Percentiles rank a stretch among this genome's conserved stretches.
phyloP scores from a whole-genome alignment of 2,797 vertebrate species.

The Allobates femoralis region DNA sequence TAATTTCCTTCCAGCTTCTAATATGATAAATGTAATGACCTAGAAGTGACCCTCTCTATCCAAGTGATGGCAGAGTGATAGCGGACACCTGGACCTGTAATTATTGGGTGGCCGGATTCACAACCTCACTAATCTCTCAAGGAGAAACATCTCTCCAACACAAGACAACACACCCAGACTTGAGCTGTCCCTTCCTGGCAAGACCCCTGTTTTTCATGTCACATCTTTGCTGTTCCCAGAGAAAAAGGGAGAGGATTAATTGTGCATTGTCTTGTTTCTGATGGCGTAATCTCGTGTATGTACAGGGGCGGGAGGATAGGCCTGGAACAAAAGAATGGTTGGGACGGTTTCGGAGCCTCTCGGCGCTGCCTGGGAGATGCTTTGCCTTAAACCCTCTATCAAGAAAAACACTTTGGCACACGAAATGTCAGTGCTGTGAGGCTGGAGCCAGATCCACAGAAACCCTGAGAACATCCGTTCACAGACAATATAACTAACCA shows the following conservation, averaged over 20 bases:
- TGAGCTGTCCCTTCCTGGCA: conserved; percentile 46
- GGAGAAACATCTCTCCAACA: conserved; percentile 3
- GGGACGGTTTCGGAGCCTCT: conserved; percentile 60
- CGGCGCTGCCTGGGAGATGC: conserved; percentile 61
- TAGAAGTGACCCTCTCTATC: background rate
- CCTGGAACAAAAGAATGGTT: conserved; percentile 60
- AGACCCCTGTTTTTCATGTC: conserved; percentile 49
- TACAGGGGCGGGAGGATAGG: conserved; percentile 46
- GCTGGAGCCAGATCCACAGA: conserved; percentile 54
- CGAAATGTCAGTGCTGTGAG: conserved; percentile 50
- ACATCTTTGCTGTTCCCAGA: conserved; percentile 60
- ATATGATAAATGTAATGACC: background rate
- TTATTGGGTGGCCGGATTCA: background rate
- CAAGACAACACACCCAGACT: conserved; percentile 16
- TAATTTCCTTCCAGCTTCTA: too few species aligned
- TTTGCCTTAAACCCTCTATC: conserved; percentile 54
- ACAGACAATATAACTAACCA: conserved; percentile 58
- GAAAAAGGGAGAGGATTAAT: conserved; percentile 63
- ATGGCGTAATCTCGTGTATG: conserved; percentile 61
- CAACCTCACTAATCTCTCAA: background rate
- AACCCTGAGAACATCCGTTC: conserved; percentile 63
- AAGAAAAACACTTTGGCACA: conserved; percentile 61
- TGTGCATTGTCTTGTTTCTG: conserved; percentile 60
- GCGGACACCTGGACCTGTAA: background rate
- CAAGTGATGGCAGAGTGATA: background rate